phyloP scores from a whole-genome alignment of 2,797 vertebrate genomes.

The Sarcophilus harrisii region DNA sequence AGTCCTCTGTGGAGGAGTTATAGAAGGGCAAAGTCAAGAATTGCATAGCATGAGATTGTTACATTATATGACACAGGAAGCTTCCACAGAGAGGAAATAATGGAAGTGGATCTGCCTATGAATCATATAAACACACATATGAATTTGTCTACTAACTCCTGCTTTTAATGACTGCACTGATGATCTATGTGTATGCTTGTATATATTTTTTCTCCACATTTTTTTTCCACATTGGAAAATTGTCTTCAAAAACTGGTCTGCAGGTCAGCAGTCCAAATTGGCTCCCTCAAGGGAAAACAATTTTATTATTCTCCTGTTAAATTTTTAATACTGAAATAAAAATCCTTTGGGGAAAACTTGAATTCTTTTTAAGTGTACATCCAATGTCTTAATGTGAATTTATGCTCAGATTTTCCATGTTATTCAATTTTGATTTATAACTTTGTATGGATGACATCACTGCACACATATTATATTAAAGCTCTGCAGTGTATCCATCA shows the following conservation, averaged over 20 bases:
- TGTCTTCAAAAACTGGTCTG: conserved; percentile 26
- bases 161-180: conserved; percentile 23
- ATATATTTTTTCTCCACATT: neutral
- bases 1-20: neutral
- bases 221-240: neutral
- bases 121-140: neutral
- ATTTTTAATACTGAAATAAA: neutral
- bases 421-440: conserved; percentile 53
- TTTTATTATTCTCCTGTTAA: conserved; percentile 36
- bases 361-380: conserved; percentile 42
- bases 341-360: neutral
- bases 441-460: conserved; percentile 28
- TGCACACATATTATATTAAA: neutral
- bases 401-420: conserved; percentile 18
- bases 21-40: neutral
- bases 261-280: neutral
- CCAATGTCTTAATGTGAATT: conserved; percentile 22
- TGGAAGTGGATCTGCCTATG: neutral
- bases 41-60: neutral
- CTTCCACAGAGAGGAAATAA: neutral
- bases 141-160: neutral
- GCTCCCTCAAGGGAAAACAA: conserved; percentile 18
- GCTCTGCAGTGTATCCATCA: conserved; percentile 7
- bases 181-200: neutral
- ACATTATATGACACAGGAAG: neutral